Conservation (phyloP, 2,113 vertebrate species). For the Toxostoma redivivum region DNA sequence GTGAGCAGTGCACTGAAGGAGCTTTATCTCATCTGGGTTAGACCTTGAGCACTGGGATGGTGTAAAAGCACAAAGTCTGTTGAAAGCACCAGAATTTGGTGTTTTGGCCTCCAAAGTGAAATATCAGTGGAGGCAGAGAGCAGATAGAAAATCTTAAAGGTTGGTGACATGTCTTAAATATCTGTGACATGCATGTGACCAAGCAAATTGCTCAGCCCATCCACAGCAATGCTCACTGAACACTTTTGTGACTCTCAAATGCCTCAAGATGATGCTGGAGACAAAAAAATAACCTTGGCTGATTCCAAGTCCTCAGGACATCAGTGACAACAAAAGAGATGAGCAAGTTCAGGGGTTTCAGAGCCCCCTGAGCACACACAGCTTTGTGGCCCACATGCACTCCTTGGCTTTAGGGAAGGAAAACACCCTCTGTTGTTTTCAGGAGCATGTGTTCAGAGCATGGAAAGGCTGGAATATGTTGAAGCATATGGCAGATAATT, state of each 20-base stretch:
- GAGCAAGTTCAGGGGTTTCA: background rate
- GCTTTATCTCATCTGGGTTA: background rate
- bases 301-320: accelerated
- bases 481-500: slow-evolving; percentile 36
- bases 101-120: background rate
- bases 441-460: slow-evolving; percentile 32
- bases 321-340: background rate
- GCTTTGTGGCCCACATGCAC: background rate
- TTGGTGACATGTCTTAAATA: background rate
- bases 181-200: background rate
- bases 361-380: background rate
- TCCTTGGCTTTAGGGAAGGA: slow-evolving; percentile 15
- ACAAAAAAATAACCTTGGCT: background rate
- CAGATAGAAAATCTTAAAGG: background rate
- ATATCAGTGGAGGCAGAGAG: background rate
- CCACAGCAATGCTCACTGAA: background rate
- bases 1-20: background rate
- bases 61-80: background rate
- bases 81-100: background rate
- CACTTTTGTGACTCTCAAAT: accelerated
- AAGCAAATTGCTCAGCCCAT: background rate
- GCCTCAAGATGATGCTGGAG: background rate
- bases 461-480: slow-evolving; percentile 47
- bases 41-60: background rate
- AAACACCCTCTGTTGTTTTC: slow-evolving; percentile 56